phyloP scores from a whole-genome alignment of 2,797 vertebrate species.

The Manis pentadactyla region DNA sequence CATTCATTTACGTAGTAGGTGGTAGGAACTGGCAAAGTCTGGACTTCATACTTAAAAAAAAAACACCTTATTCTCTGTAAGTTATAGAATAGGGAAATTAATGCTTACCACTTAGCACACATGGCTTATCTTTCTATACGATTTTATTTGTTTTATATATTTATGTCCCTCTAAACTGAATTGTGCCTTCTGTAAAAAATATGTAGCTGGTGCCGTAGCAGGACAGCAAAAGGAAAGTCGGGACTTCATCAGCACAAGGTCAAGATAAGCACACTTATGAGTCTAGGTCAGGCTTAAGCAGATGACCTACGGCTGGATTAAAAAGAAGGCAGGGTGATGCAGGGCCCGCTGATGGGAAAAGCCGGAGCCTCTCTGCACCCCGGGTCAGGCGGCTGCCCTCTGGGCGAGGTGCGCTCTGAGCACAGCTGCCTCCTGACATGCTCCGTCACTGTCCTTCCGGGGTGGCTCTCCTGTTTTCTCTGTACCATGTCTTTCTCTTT shows the following conservation, averaged over 20 bases:
- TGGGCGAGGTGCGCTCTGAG: not conserved
- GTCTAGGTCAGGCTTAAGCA: constrained; percentile 4
- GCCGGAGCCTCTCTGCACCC: rapidly evolving
- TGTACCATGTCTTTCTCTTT: not conserved
- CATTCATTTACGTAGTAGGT: not conserved
- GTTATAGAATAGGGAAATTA: not conserved
- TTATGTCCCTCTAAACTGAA: constrained; percentile 47
- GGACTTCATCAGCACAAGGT: not conserved
- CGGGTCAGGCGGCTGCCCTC: not conserved
- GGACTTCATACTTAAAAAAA: not conserved
- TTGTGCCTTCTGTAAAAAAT: constrained; percentile 29
- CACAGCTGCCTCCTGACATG: not conserved
- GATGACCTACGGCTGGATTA: not conserved
- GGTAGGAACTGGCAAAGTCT: not conserved
- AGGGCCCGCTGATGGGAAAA: not conserved
- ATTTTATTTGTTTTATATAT: constrained; percentile 49
- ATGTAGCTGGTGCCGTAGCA: not conserved
- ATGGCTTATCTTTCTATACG: not conserved
- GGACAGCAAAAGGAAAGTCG: not conserved
- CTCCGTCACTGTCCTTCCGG: not conserved
- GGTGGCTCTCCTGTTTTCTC: not conserved
- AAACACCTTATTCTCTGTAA: not conserved
- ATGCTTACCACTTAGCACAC: not conserved
- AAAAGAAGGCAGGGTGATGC: not conserved
- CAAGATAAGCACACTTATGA: not conserved